These are phyloP conservation scores for Hyles euphorbiae DNA, from an alignment of 1,140 invertebrate species.

Conservation along the genomic window DNA sequence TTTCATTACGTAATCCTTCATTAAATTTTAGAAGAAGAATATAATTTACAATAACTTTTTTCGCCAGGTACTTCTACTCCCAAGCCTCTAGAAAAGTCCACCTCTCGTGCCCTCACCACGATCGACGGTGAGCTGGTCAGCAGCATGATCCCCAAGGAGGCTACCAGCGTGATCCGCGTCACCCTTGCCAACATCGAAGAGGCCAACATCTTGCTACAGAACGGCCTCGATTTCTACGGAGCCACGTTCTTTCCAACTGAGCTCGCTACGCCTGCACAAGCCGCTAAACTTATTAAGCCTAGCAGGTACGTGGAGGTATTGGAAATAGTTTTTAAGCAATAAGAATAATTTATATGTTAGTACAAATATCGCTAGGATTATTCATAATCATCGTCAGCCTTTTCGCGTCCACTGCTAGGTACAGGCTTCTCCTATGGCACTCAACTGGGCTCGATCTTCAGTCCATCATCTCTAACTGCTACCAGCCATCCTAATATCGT, in stretches of 20 bases:
- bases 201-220: slow-evolving; percentile 86
- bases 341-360: slow-evolving; percentile 6
- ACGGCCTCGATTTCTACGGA: slow-evolving; percentile 89
- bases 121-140: slow-evolving; percentile 72
- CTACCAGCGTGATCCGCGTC: slow-evolving; percentile 80
- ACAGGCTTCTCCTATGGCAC: too few species aligned
- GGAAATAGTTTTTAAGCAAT: slow-evolving; percentile 1
- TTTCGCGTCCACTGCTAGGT: too few species aligned
- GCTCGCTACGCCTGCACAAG: slow-evolving; percentile 78
- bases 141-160: slow-evolving; percentile 75
- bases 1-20: too few species aligned
- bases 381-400: too few species aligned
- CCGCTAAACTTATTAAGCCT: slow-evolving; percentile 74
- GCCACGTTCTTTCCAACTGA: slow-evolving; percentile 91
- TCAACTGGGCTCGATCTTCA: too few species aligned
- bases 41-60: not conserved
- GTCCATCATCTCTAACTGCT: too few species aligned
- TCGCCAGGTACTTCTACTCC: slow-evolving; percentile 56
- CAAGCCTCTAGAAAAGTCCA: slow-evolving; percentile 51
- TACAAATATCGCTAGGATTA: slow-evolving; percentile 8
- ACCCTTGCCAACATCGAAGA: slow-evolving; percentile 88
- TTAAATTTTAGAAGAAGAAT: not conserved
- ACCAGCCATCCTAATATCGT: too few species aligned
- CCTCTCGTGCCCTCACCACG: slow-evolving; percentile 64
- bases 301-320: slow-evolving; percentile 50